These are phyloP conservation scores for Streblospio benedicti DNA, from an alignment of 1,140 invertebrate species.

Conservation along the genomic window DNA sequence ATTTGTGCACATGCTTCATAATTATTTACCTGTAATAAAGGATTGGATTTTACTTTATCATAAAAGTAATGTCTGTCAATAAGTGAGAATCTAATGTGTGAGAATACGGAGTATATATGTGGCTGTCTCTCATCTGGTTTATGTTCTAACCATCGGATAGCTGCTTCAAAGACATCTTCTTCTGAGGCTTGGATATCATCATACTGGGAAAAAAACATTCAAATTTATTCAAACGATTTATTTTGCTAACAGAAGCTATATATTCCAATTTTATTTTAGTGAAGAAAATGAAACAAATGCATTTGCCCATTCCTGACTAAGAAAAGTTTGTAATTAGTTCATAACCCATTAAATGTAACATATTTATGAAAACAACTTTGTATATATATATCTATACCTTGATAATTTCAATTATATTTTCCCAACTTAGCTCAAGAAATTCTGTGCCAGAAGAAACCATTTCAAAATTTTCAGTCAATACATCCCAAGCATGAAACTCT, in stretches of 20 bases:
- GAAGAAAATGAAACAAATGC: no score
- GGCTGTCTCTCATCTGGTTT: conserved; percentile 24
- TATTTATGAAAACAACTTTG: no score
- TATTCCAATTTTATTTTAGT: no score
- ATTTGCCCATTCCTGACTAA: no score
- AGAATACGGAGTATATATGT: conserved; percentile 37
- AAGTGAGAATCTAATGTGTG: conserved; percentile 47
- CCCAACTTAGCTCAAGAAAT: conserved; percentile 2
- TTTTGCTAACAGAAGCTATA: no score
- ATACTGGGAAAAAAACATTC: no score
- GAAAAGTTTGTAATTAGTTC: no score
- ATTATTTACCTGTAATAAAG: conserved; percentile 33
- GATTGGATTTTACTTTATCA: conserved; percentile 45
- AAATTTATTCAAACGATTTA: no score
- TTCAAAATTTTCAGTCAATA: conserved; percentile 5
- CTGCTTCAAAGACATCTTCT: conserved; percentile 51
- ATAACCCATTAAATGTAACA: no score
- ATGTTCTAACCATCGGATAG: conserved; percentile 46
- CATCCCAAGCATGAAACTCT: conserved; percentile 1
- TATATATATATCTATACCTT: no score
- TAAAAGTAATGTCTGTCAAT: conserved; percentile 50
- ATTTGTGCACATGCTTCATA: no score
- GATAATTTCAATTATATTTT: conserved; percentile 46
- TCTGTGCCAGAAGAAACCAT: not conserved
- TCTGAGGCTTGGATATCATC: conserved; percentile 47